A percentile compares a stretch with the other conserved stretches of the same genome.
Evolutionary conservation across 2,113 vertebrate genomes (phyloP).

Genomic region (Parotia lawesii): DNA sequence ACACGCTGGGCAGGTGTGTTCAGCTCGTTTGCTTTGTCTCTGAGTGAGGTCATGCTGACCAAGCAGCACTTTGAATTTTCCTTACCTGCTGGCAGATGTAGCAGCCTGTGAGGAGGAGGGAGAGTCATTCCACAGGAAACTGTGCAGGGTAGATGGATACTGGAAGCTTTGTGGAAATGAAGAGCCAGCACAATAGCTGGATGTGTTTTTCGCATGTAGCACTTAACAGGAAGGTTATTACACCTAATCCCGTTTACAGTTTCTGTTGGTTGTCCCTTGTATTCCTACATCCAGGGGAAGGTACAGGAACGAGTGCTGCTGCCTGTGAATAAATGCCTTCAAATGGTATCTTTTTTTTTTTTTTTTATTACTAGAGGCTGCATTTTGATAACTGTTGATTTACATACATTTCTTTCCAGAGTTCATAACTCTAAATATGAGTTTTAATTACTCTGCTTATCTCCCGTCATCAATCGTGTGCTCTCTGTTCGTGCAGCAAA

Average conservation of each 20-base stretch:
- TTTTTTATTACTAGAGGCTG: not conserved
- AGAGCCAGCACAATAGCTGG: not conserved
- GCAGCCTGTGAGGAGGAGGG: not conserved
- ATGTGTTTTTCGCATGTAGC: not conserved
- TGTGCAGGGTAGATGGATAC: not conserved
- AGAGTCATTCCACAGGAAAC: not conserved
- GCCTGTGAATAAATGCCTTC: not conserved
- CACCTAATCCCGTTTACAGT: not conserved
- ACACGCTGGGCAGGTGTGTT: not conserved
- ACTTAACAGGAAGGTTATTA: not conserved
- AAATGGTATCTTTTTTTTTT: not conserved
- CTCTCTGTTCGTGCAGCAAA: not conserved
- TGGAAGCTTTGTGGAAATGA: not conserved
- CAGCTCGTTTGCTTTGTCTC: not conserved
- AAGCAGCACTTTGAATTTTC: not conserved
- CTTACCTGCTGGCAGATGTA: not conserved
- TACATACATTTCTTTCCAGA: not conserved
- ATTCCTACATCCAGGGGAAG: not conserved
- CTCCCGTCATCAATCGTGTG: not conserved
- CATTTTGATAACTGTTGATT: not conserved
- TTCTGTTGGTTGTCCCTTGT: not conserved
- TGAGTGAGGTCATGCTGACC: not conserved
- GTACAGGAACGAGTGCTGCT: not conserved
- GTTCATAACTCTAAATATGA: not conserved
- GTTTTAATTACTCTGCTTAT: not conserved